phyloP scores from a whole-genome alignment of 2,113 vertebrate genomes.

The Mesitornis unicolor region DNA sequence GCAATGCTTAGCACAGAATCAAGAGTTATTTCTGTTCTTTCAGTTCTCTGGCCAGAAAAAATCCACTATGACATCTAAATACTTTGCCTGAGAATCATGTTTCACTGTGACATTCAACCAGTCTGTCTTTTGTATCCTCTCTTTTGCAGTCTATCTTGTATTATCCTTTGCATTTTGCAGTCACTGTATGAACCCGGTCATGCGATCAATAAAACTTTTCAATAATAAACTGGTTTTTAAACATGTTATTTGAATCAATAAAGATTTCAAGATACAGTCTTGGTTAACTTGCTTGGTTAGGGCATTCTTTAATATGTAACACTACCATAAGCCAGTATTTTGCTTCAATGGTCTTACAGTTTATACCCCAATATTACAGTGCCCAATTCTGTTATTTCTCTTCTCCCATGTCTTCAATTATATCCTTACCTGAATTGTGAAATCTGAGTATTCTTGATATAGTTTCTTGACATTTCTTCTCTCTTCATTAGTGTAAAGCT shows the following conservation, averaged over 20 bases:
- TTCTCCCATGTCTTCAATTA: background rate
- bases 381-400: background rate
- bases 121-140: background rate
- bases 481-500: background rate
- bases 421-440: background rate
- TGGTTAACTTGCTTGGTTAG: background rate
- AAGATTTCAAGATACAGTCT: background rate
- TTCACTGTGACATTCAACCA: background rate
- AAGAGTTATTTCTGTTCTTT: background rate
- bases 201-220: background rate
- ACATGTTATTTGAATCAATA: background rate
- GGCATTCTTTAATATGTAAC: background rate
- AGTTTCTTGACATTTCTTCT: background rate
- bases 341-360: background rate
- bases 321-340: background rate
- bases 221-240: background rate
- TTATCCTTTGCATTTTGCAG: background rate
- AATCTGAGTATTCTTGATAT: background rate
- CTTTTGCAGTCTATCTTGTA: background rate
- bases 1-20: background rate
- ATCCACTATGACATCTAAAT: background rate
- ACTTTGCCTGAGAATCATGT: background rate
- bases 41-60: background rate
- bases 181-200: fast-evolving
- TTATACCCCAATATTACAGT: background rate